These are phyloP conservation scores for Meda fulgida DNA, from an alignment of 2,797 vertebrate genomes.

Conservation along the genomic window DNA sequence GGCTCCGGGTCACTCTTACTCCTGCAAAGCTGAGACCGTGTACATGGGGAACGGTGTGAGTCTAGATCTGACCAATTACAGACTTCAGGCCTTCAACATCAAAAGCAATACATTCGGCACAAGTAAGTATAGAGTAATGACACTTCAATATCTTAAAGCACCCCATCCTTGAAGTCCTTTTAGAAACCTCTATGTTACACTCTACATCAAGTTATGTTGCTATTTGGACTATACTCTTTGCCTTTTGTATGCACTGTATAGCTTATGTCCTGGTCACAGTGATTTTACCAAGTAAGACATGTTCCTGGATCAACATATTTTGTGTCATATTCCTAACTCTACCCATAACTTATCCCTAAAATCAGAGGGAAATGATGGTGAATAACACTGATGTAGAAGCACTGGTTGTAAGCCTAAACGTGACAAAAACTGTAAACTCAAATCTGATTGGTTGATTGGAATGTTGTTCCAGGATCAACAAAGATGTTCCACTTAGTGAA, in stretches of 20 bases:
- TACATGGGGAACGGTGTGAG: conserved; percentile 64
- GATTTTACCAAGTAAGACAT: background rate
- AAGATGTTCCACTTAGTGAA: background rate
- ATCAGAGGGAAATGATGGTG: background rate
- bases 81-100: conserved; percentile 76
- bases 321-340: background rate
- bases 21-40: conserved; percentile 67
- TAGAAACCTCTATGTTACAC: background rate
- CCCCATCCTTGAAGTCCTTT: background rate
- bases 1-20: conserved; percentile 70
- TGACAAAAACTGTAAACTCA: background rate
- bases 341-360: background rate
- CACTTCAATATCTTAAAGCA: background rate
- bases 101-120: conserved; percentile 65
- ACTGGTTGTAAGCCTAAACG: background rate
- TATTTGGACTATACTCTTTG: background rate
- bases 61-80: conserved; percentile 65
- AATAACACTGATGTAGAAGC: background rate
- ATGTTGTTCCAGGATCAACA: background rate
- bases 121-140: conserved; percentile 66
- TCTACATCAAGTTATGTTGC: background rate
- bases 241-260: background rate
- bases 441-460: background rate
- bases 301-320: background rate
- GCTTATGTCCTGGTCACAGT: background rate